A percentile compares a stretch with the other conserved stretches of the same genome.
phyloP scores from a whole-genome alignment of 2,888 invertebrate species.

The Coleophora deauratella region DNA sequence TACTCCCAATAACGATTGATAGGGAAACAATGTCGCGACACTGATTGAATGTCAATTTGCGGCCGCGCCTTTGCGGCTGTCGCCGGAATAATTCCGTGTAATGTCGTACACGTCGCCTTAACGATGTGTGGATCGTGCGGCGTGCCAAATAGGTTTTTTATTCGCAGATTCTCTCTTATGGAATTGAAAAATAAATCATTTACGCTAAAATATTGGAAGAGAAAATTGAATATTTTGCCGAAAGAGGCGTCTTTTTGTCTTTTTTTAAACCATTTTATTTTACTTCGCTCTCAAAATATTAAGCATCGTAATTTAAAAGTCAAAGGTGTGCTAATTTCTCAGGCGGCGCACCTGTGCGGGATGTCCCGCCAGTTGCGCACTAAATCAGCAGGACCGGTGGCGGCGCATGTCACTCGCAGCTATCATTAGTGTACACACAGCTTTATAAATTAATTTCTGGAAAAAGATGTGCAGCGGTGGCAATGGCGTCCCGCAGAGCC shows the following conservation, averaged over 20 bases:
- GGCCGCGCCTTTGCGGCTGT: constrained; percentile 32
- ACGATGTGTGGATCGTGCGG: constrained; percentile 48
- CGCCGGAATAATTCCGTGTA: constrained; percentile 51
- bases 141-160: constrained; percentile 19
- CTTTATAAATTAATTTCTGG: constrained; percentile 3
- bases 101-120: constrained; percentile 57
- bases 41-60: constrained; percentile 73
- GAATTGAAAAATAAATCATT: no score
- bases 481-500: no score
- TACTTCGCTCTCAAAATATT: not conserved
- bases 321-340: constrained; percentile 18
- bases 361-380: constrained; percentile 19
- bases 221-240: not conserved
- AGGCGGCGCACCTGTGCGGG: constrained; percentile 27
- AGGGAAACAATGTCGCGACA: constrained; percentile 69
- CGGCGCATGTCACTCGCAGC: constrained; percentile 32
- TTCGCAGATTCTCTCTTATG: not conserved
- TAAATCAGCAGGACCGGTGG: constrained; percentile 27
- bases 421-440: constrained; percentile 27
- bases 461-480: not conserved
- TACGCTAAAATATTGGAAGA: no score
- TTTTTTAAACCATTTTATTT: not conserved
- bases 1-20: constrained; percentile 70
- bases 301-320: not conserved
- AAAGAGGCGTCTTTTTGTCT: not conserved